Base-by-base conservation (phyloP, 2,797 vertebrate species). In the Scolopax bukidnonensis region DNA sequence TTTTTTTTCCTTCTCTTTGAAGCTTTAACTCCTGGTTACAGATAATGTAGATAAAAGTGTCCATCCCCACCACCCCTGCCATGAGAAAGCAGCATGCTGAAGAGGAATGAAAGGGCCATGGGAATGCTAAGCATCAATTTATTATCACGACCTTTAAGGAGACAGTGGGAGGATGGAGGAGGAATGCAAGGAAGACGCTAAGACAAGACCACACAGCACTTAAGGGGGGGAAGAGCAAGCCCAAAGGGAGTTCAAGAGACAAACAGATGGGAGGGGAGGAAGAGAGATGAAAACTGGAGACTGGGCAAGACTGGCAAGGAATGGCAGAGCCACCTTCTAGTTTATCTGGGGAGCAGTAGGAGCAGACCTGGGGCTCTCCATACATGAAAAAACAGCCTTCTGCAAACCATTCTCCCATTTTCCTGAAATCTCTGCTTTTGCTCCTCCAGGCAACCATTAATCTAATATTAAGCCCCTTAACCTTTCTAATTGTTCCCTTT, bases 401-500 rank as follows among this genome's bases (percentile, higher is more conserved):
- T 91, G 57, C 1, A 11, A 43, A 68, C 73, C 28, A 14, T 83
- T 87, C 81, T 85, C 68, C 90, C 57, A 15, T 93, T 95, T 94
- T 95, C 95, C 90, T 93, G 96, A 96, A 97, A 97, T 88, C 96
- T 94, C 90, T 94, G 95, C 93, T 92, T 97, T 97, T 97, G 90
- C 60, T 95, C 88, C 95, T 96, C 87, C 83, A 73, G 97, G 96
- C 92, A 91, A 94, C 90, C 93, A 91, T 94, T 97, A 95, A 97
- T 97, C 95, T 97, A 96, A 97, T 97, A 96, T 89, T 90, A 96
- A 97, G 91, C 93, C 97, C 96, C 94, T 93, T 97, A 97, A 95
- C 96, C 96, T 97, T 94, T 97, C 94, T 97, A 96, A 97, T 93
- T 96, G 96, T 97, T 96, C 96, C 78, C 76, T 93, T 92, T 96